A percentile compares a stretch with the other conserved stretches of the same genome.
These are phyloP conservation scores for Holocentrus rufus DNA, from an alignment of 2,797 vertebrate genomes.

Conservation along the genomic window DNA sequence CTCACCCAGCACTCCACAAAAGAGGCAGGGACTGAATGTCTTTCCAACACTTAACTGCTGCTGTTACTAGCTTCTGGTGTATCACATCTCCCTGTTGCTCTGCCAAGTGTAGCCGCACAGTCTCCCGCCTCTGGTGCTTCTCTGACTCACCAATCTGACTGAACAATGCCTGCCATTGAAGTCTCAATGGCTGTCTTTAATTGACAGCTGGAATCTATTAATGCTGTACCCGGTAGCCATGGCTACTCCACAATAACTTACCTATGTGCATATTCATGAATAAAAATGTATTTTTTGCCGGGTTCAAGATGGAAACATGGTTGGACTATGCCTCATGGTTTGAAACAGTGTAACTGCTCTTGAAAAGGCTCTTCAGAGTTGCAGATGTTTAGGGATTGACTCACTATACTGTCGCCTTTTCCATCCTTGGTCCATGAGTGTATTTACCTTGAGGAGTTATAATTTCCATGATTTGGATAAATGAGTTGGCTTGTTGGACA, in stretches of 20 bases:
- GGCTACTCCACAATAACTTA: constrained; percentile 69
- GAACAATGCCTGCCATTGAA: constrained; percentile 83
- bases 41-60: constrained; percentile 66
- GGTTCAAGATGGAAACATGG: constrained; percentile 55
- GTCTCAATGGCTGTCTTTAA: constrained; percentile 65
- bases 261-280: constrained; percentile 66
- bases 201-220: constrained; percentile 77
- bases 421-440: constrained; percentile 46
- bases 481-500: constrained; percentile 59
- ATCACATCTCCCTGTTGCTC: constrained; percentile 71
- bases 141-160: constrained; percentile 71
- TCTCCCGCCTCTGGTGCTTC: constrained; percentile 45
- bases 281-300: constrained; percentile 49
- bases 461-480: constrained; percentile 75
- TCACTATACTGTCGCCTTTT: constrained; percentile 69
- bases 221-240: constrained; percentile 68
- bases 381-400: constrained; percentile 66
- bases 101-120: constrained; percentile 74
- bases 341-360: constrained; percentile 34
- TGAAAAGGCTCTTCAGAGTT: constrained; percentile 62
- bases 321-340: constrained; percentile 28
- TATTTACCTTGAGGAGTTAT: constrained; percentile 73
- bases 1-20: constrained; percentile 52
- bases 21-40: constrained; percentile 53
- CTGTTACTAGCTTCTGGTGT: constrained; percentile 64